Evolutionary conservation across 92 coral and sea anemone genomes (phyloP).

Genomic region (Palythoa heliodiscus): DNA sequence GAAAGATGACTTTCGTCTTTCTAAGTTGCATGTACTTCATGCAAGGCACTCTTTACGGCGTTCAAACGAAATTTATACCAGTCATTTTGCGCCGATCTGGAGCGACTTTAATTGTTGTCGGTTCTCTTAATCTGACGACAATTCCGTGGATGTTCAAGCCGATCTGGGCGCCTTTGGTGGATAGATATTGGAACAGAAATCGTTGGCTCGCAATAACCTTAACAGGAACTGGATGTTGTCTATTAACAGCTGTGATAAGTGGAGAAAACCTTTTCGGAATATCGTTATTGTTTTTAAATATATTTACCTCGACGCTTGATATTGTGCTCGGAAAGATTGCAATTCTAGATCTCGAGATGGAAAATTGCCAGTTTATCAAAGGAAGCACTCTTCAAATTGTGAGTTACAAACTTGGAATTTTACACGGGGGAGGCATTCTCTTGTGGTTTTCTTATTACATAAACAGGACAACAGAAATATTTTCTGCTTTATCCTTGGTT

Average conservation of each 20-base stretch:
- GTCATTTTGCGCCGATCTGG: conserved; percentile 76
- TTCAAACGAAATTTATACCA: conserved; percentile 87
- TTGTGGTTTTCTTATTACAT: conserved; percentile 65
- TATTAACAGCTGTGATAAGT: conserved; percentile 44
- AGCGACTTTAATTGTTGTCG: conserved; percentile 65
- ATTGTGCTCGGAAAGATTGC: conserved; percentile 71
- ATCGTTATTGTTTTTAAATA: conserved; percentile 51
- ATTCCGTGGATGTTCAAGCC: conserved; percentile 93
- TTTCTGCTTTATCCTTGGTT: conserved; percentile 38
- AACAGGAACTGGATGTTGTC: conserved; percentile 64
- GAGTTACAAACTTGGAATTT: conserved; percentile 81
- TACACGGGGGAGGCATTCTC: conserved; percentile 82
- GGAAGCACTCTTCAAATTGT: conserved; percentile 79
- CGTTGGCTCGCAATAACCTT: conserved; percentile 65
- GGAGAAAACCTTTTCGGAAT: conserved; percentile 30
- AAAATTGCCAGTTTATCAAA: conserved; percentile 35
- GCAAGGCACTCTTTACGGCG: conserved; percentile 92
- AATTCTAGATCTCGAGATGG: conserved; percentile 39
- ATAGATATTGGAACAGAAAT: conserved; percentile 54
- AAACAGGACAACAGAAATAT: conserved; percentile 55
- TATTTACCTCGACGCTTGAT: conserved; percentile 82
- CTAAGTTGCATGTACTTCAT: conserved; percentile 72
- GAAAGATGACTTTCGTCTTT: conserved; percentile 13
- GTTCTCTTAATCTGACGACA: conserved; percentile 73
- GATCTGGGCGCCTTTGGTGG: conserved; percentile 90